Percentiles rank a stretch among this genome's conserved stretches.
Evolutionary conservation across 2,888 invertebrate genomes (phyloP).

Genomic region (Lithophane leautieri): DNA sequence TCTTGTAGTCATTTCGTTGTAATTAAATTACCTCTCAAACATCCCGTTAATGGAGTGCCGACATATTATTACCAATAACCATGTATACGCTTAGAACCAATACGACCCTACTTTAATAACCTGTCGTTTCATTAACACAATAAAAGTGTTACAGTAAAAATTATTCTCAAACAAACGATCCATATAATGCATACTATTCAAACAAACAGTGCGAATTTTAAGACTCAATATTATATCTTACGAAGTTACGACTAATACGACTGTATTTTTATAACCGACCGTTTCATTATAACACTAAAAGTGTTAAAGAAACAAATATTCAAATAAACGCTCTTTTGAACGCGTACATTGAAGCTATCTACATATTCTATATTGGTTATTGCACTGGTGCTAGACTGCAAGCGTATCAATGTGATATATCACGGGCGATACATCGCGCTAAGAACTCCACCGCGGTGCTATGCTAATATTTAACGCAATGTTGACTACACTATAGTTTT

Average conservation of each 20-base stretch:
- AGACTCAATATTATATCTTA: background rate
- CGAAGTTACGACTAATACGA: background rate
- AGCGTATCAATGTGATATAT: conserved; percentile 36
- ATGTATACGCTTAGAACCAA: too few relatives aligned
- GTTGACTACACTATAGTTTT: background rate
- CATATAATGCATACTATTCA: background rate
- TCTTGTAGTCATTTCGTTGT: too few relatives aligned
- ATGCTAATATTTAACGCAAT: conserved; percentile 37
- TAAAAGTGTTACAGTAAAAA: background rate
- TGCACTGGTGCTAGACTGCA: background rate
- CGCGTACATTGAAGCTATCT: background rate
- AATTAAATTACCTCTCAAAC: too few relatives aligned
- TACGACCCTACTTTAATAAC: too few relatives aligned
- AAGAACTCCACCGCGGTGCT: conserved; percentile 27
- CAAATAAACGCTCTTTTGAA: conserved; percentile 11
- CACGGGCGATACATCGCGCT: conserved; percentile 16
- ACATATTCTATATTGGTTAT: background rate
- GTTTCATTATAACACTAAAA: background rate
- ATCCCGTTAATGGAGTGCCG: too few relatives aligned
- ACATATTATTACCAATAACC: too few relatives aligned
- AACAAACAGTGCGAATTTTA: background rate
- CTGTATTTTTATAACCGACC: too few relatives aligned
- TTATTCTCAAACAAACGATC: background rate
- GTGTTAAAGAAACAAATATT: conserved; percentile 1
- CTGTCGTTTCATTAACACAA: too few relatives aligned